These are phyloP conservation scores for Nomada fabriciana DNA, from an alignment of 2,888 invertebrate species.

Conservation along the genomic window DNA sequence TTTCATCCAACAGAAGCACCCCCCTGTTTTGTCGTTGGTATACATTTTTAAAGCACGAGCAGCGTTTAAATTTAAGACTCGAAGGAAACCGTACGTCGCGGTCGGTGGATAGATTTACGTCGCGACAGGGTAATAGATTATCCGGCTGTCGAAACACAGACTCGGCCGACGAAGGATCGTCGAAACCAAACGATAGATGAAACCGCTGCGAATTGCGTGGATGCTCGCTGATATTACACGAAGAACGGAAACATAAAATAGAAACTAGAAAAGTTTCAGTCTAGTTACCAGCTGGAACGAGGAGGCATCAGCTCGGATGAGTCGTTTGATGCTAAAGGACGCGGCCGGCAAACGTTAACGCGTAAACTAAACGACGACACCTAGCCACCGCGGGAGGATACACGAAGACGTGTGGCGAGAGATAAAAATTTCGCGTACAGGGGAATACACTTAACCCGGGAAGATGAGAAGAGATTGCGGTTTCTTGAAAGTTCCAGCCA, in stretches of 20 bases:
- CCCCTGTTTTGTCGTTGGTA: background rate
- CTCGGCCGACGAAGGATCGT: slow-evolving; percentile 17
- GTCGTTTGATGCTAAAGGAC: background rate
- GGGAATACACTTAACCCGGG: slow-evolving; percentile 13
- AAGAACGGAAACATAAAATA: slow-evolving; percentile 22
- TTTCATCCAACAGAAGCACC: background rate
- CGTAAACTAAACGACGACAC: background rate
- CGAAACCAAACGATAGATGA: slow-evolving; percentile 12
- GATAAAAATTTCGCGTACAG: slow-evolving; percentile 5
- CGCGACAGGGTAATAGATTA: slow-evolving; percentile 9
- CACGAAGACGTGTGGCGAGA: background rate
- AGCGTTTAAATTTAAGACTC: background rate
- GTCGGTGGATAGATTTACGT: background rate
- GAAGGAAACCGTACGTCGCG: background rate
- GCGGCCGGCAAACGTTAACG: background rate
- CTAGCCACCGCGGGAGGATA: background rate
- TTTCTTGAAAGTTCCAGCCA: background rate
- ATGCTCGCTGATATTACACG: slow-evolving; percentile 13
- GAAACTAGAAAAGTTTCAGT: slow-evolving; percentile 16
- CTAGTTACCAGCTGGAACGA: slow-evolving; percentile 17
- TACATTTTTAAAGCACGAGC: background rate
- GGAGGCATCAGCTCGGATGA: slow-evolving; percentile 17
- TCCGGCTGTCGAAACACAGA: slow-evolving; percentile 1
- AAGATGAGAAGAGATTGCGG: slow-evolving; percentile 30
- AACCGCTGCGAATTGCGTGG: slow-evolving; percentile 14